Base-by-base conservation (phyloP, 1,140 invertebrate species). In the Helicoverpa armigera region DNA sequence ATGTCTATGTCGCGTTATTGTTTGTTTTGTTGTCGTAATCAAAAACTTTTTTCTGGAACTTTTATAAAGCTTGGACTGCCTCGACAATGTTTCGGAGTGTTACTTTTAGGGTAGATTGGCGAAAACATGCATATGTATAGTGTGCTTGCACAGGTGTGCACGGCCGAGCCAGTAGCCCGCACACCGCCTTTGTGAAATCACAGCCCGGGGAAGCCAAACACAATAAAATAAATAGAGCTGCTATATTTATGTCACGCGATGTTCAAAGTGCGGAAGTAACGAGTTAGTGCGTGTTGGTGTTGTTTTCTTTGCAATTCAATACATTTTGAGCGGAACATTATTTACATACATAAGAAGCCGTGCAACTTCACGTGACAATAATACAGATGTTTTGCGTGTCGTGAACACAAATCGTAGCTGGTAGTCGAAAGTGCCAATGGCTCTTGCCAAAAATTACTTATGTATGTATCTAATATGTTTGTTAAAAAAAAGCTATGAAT, bases 291-390 rank as follows among this genome's bases (percentile, higher is more conserved):
- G 76, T 67, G 60, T 79, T 73, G 70, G 51, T 51, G 23, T 85
- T 86, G 79, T 83, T 82, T 86, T 83, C 81, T 76, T 79, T 70
- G 63, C 84, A 80, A 86, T 83, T 88, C 82, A 75, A 85, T 69
- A 84, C 50, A 69, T 82, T 85, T 61, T 70, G 79, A 63, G 77
- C 72, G 75, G 60, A 35, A 54, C 50, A 81, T 80, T 83, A 84
- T 85, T 84, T 84, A 81, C 83, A 80, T 81, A 51, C 50, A 77
- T 11, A 29, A 61, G 60, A 75, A 70, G 74, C 70, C 80, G 72
- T 83, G 82, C 83, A 85, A 83, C 56, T 51, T 63, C 75, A 79
- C 88, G 88, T 90, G 88, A 87, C 82, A 79, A 60, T 54, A 83
- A 85, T 86, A 83, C 83, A 65, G 69, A 88, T 83, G 83, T 72